Evolutionary conservation across 1,140 invertebrate species (phyloP).

Genomic region (Platorchestia sp.): DNA sequence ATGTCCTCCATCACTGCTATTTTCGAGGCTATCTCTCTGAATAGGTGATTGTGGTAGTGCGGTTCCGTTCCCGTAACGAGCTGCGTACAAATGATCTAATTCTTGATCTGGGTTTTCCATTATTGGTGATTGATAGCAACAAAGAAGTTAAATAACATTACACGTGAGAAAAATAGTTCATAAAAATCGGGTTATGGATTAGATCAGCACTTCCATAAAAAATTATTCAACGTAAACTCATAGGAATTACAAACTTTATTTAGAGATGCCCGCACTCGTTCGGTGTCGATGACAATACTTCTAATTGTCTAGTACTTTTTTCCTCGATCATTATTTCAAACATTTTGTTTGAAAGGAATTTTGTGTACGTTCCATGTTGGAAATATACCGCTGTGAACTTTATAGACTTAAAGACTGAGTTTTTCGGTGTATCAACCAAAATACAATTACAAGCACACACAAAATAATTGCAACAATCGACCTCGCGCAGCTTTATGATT

Average conservation of each 20-base stretch:
- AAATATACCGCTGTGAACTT: background rate
- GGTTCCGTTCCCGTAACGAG: background rate
- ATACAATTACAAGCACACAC: background rate
- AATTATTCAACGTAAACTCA: background rate
- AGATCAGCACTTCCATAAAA: background rate
- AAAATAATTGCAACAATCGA: background rate
- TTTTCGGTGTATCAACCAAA: background rate
- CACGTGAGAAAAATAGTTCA: background rate
- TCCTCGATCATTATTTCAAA: background rate
- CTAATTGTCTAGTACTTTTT: background rate
- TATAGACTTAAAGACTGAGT: background rate
- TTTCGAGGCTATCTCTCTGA: slow-evolving; percentile 45
- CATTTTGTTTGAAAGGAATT: background rate
- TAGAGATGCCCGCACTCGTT: background rate
- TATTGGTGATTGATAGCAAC: background rate
- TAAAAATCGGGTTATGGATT: background rate
- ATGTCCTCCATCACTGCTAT: slow-evolving; percentile 48
- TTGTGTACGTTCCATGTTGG: too few species aligned
- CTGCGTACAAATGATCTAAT: slow-evolving; percentile 46
- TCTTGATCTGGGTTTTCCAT: slow-evolving; percentile 46
- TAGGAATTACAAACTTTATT: background rate
- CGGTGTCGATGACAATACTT: background rate
- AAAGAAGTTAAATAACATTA: background rate
- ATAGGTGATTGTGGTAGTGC: background rate
- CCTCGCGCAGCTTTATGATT: background rate